Base-by-base conservation (phyloP, 1,140 invertebrate genomes). In the Tetramorium parvispinum region DNA sequence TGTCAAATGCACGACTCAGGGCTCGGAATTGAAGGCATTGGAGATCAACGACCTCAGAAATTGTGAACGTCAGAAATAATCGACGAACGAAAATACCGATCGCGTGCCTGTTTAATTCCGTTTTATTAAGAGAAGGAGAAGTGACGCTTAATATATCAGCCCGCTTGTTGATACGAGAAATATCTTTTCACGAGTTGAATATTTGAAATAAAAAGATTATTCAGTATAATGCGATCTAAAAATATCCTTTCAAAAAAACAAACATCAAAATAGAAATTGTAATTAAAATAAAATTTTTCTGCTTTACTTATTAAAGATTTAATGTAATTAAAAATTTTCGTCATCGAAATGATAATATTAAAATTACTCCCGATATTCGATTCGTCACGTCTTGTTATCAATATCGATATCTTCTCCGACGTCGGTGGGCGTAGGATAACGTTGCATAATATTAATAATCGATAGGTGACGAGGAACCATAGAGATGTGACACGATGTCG, bases 21-120 rank as follows among this genome's bases (percentile, higher is more conserved):
- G 18, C 13, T 37, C 53, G 68, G 37, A 83, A 57, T 68, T 82
- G 16, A 83, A 59, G 40, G 27, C 27, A 40, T 13, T 18, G 51
- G 51, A 11, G 68, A 49, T 73, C 79, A 59, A 83, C 53, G 53
- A 83, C 53, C 79, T 83, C 79, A 4, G 7, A 21, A 66, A 66
- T 59, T 43, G 27, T 18, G 24, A 21, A 83, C 13, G 40, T 61
- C 40, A 11, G 24, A 83, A 83, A 83, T 83, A 83, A 83, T 83
- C 18, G 24, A 46, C 51, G 65, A 71, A 61, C n/a, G 27, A 73
- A 82, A 82, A 82, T 73, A 73, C 40, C 43, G 43, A 49, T 57
- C n/a, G 16, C 18, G 18, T n/a, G 18, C n/a, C 8, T 10, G 3
- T 18, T 21, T 59, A 75, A 46, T 75, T 37, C 37, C 7, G 43